Evolutionary conservation across 2,113 vertebrate genomes (phyloP).

Genomic region (Eulemur macaco): DNA sequence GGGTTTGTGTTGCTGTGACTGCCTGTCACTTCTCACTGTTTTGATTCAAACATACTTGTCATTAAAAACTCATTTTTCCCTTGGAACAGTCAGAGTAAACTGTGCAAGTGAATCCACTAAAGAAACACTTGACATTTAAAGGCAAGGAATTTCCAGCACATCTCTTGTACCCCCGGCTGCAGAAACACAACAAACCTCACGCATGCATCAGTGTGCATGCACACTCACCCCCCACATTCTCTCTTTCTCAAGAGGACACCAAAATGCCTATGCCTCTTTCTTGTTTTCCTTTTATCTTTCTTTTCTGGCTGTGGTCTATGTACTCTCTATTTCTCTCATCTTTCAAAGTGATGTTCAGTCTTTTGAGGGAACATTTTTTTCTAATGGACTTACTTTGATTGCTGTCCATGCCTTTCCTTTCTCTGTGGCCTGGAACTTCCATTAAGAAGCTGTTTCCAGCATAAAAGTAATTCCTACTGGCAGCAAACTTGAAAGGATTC

Average conservation of each 20-base stretch:
- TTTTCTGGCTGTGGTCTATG: background rate
- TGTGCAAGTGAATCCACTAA: background rate
- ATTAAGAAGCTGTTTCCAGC: background rate
- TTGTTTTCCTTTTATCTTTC: background rate
- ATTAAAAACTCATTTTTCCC: background rate
- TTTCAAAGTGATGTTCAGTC: background rate
- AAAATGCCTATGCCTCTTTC: background rate
- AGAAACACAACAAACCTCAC: background rate
- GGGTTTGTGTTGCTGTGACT: too few species aligned
- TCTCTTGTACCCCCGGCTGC: too few species aligned
- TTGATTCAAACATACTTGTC: background rate
- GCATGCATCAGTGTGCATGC: rapidly evolving
- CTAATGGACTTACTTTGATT: conserved; percentile 44
- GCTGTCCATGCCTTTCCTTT: background rate
- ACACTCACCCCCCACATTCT: background rate
- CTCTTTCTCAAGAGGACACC: background rate
- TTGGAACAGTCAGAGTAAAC: background rate
- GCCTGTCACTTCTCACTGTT: background rate
- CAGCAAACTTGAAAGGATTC: conserved; percentile 16
- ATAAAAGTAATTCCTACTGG: conserved; percentile 2
- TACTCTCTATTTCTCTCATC: conserved; percentile 34
- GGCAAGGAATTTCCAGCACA: background rate
- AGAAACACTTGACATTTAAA: too few species aligned
- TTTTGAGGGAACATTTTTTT: background rate
- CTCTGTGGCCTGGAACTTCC: background rate